Conservation (phyloP, 2,888 invertebrate species). For the Spicauda simplicius region DNA sequence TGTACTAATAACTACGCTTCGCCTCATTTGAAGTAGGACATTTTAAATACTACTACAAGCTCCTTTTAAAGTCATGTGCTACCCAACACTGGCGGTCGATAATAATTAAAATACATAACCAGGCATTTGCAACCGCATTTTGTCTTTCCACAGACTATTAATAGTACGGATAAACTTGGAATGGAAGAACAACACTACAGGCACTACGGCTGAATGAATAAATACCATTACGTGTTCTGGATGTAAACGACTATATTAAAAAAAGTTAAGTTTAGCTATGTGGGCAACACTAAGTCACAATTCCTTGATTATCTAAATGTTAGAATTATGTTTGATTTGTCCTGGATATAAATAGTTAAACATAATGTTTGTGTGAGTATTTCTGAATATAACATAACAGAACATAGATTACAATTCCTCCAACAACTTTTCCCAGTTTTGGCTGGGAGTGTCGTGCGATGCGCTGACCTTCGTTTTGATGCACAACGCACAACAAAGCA, state of each 20-base stretch:
- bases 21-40: too few relatives aligned
- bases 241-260: constrained; percentile 7
- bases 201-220: constrained; percentile 12
- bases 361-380: constrained; percentile 83
- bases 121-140: too few relatives aligned
- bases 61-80: too few relatives aligned
- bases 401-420: constrained; percentile 49
- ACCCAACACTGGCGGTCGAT: too few relatives aligned
- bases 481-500: constrained; percentile 86
- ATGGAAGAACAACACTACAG: background rate
- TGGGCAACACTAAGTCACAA: constrained; percentile 67
- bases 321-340: constrained; percentile 80
- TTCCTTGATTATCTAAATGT: constrained; percentile 79
- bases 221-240: background rate
- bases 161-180: too few relatives aligned
- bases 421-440: constrained; percentile 53
- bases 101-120: too few relatives aligned
- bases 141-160: too few relatives aligned
- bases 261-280: constrained; percentile 35
- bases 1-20: too few relatives aligned
- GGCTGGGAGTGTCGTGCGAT: constrained; percentile 80
- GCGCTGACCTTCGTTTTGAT: constrained; percentile 86
- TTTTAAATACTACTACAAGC: too few relatives aligned
- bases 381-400: constrained; percentile 53
- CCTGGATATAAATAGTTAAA: constrained; percentile 69